Evolutionary conservation across 2,888 invertebrate genomes (phyloP), one percentile per base, ranked within the genome.

Genomic region (Carcina quercana): DNA sequence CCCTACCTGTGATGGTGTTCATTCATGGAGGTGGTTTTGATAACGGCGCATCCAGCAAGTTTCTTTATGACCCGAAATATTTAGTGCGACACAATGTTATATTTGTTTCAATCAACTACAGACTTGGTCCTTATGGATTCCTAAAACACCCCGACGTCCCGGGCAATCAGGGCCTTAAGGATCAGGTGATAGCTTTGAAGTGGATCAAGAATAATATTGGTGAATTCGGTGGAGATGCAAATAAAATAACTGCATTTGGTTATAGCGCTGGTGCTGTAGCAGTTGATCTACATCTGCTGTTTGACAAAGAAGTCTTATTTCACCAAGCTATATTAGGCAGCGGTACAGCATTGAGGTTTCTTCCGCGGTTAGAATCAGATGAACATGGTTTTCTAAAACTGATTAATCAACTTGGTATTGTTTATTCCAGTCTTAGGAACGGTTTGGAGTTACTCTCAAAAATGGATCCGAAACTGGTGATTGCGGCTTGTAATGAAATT

Each of bases 161-260:
- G 0, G 76, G 74, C 1, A 74, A 73, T 28, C 63, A 68, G 35
- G 72, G 71, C 0, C 38, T 72, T 1, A 70, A 47, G n/a, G 74
- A 74, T 34, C 74, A 72, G 38, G 30, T 53, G 0, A 14, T 53
- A 13, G 72, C 64, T 6, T 19, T 74, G 5, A 50, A 45, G 34
- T 74, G 72, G 72, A 32, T 73, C 0, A 60, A 45, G 27, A 43
- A 65, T 2, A 69, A 74, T 32, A 69, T 74, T 8, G 52, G 43
- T 19, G 50, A 48, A 1, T 74, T 73, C 34, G 71, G 71, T 3
- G 72, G 74, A 2, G 62, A 74, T 35, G 35, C 35, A 0, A 45
- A 57, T 11, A 53, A 58, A 32, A 54, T 74, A 3, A 71, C 70
- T 0, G 21, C 64, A 3, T 54, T 53, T 34, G 74, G 74, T 0